Percentiles rank a stretch among this genome's conserved stretches.
These are phyloP conservation scores for Sitophilus oryzae DNA, from an alignment of 1,140 invertebrate species.

Conservation along the genomic window DNA sequence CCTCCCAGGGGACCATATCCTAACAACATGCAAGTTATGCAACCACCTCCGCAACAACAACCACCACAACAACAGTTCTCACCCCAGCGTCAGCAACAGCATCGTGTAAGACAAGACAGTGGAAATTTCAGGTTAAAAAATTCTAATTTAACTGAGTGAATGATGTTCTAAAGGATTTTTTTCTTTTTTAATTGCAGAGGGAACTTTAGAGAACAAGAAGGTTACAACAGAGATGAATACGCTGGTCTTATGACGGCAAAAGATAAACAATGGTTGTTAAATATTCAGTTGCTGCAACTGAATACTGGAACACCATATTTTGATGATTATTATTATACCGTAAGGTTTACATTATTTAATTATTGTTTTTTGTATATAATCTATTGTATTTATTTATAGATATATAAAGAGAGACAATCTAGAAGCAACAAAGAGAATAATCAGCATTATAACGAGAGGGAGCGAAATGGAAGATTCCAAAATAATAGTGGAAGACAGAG, in stretches of 20 bases:
- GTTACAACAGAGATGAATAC: constrained; percentile 61
- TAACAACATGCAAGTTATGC: background rate
- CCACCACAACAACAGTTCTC: constrained; percentile 42
- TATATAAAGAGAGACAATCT: constrained; percentile 56
- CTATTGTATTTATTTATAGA: too few relatives aligned
- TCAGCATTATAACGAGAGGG: constrained; percentile 39
- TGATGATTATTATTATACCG: constrained; percentile 81
- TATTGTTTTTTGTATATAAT: too few relatives aligned
- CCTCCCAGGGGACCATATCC: constrained; percentile 11
- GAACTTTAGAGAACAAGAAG: constrained; percentile 9
- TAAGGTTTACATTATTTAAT: constrained; percentile 32
- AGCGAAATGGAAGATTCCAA: constrained; percentile 15
- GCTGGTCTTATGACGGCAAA: constrained; percentile 83
- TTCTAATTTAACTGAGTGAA: background rate
- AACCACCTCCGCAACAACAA: constrained; percentile 30
- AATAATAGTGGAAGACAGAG: constrained; percentile 37
- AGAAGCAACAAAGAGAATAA: constrained; percentile 49
- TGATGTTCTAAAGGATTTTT: too few relatives aligned
- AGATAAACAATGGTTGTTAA: constrained; percentile 90
- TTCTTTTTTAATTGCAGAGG: too few relatives aligned
- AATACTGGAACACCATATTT: constrained; percentile 80
- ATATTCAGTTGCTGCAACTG: constrained; percentile 85
- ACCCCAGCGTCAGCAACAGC: constrained; percentile 33
- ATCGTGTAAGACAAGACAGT: constrained; percentile 20
- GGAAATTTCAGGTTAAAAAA: constrained; percentile 12